Base-by-base conservation (phyloP, 2,797 vertebrate species). In the Anabacerthia variegaticeps region DNA sequence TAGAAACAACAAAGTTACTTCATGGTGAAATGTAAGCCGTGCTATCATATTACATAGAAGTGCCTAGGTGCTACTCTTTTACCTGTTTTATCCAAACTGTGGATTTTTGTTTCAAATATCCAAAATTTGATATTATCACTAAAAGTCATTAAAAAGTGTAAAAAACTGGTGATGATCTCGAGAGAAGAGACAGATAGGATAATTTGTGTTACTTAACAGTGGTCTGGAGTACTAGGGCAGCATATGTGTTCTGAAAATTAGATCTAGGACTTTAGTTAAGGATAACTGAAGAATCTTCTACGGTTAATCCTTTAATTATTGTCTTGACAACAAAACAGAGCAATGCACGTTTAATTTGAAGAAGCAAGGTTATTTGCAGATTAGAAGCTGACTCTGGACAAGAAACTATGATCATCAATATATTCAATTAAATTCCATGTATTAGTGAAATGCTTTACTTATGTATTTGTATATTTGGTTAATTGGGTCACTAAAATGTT, bases 221-320 rank as follows among this genome's bases (percentile, higher is more conserved):
- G 11, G 7, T 16, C 44, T 65, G 61, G 36, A 88, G 75, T 52
- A 78, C 13, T 79, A 13, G 10, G 62, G 48, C 36, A 92, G 22
- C 5, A 34, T 23, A 12, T 21, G 26, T 81, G 8, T 92, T 72
- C 66, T 75, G 26, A 16, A 96, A 41, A 88, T 55, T 63, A 62
- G 8, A 80, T 77, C 39, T 5, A 54, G 55, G 22, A 59, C 14
- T 41, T 24, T 75, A 34, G 85, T 91, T 67, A 95, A 93, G 28
- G 19, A 85, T 67, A 86, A 71, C 17, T 93, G 51, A 56, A 46
- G 69, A 69, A 44, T 62, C 49, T 41, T 44, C 36, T 46, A 66
- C 9, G 44, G 21, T 90, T 89, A 96, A 95, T 94, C 8, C 24
- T 94, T 92, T 90, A 77, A 76, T 88, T 80, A 85, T 54, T 85